Evolutionary conservation across 64 coral and sea anemone species (phyloP), one percentile per base, ranked within the genome.

Genomic region (Dendronephthya gigantea): DNA sequence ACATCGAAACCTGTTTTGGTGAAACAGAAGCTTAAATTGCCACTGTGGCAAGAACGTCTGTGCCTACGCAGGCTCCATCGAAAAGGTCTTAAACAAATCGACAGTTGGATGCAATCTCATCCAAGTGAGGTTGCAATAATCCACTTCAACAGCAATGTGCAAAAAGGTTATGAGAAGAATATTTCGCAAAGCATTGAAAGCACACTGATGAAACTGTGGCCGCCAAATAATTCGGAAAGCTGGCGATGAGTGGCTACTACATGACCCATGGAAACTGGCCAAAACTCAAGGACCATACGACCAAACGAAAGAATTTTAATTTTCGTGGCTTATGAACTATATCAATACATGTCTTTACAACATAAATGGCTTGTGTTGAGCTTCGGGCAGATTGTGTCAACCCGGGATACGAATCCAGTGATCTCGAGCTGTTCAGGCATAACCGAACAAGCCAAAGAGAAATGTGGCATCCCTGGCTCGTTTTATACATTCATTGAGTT

Each of bases 241-340:
- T 89, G 0, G 43, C 88, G 28, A 55, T 70, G 40, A 83, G 68
- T n/a, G 43, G 48, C 38, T 35, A 83, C 9, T 89, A 52, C 33
- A 83, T 83, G 7, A 88, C 43, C 45, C 39, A 55, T 14, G 38
- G 88, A 51, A 38, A 47, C 40, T 89, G 88, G 88, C 88, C 88
- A 38, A 89, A 34, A 11, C 82, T 89, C 38, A 66, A 41, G 9
- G 76, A 83, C 2, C 16, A 62, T 89, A 45, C 39, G 40, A 27
- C n/a, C 28, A 16, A 89, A 89, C 58, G 74, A 89, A 29, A 83
- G 88, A 62, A 59, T 89, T 1, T 89, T 89, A n/a, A n/a, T 89
- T 48, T 89, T 89, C 81, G 58, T 89, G 31, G 82, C n/a, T 43
- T 9, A 58, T 39, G n/a, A 70, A 40, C 29, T 84, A 25, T 1